phyloP scores from a whole-genome alignment of 2,888 invertebrate genomes.

The Zaprionus obscuricornis region DNA sequence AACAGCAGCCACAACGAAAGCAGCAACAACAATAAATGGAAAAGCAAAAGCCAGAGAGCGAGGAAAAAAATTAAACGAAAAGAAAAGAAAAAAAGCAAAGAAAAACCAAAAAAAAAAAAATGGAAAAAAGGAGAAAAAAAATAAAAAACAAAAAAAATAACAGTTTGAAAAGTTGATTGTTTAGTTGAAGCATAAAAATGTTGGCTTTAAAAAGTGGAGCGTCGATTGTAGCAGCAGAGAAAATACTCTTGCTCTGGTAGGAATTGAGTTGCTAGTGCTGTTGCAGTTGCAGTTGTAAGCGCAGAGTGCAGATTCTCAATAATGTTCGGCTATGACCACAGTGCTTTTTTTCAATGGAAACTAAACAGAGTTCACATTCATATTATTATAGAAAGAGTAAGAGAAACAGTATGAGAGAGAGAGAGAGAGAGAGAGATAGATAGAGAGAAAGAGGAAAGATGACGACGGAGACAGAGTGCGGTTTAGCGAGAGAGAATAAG shows the following conservation, averaged over 20 bases:
- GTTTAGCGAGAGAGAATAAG: neutral
- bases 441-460: neutral
- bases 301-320: slow-evolving; percentile 48
- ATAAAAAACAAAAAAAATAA: slow-evolving; percentile 41
- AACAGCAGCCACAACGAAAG: slow-evolving; percentile 47
- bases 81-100: slow-evolving; percentile 37
- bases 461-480: neutral
- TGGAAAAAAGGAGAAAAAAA: slow-evolving; percentile 26
- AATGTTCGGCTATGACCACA: slow-evolving; percentile 21
- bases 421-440: neutral
- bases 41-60: slow-evolving; percentile 43
- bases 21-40: slow-evolving; percentile 49
- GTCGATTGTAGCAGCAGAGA: slow-evolving; percentile 59
- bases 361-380: slow-evolving; percentile 27
- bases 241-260: slow-evolving; percentile 25
- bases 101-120: slow-evolving; percentile 18
- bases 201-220: slow-evolving; percentile 71
- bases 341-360: slow-evolving; percentile 13
- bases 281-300: slow-evolving; percentile 39
- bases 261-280: slow-evolving; percentile 32
- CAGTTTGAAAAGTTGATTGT: slow-evolving; percentile 78
- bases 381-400: neutral
- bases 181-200: slow-evolving; percentile 77
- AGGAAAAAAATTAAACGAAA: slow-evolving; percentile 23
- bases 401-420: neutral